Base-by-base conservation (phyloP, 2,113 vertebrate genomes). In the Pan paniscus region DNA sequence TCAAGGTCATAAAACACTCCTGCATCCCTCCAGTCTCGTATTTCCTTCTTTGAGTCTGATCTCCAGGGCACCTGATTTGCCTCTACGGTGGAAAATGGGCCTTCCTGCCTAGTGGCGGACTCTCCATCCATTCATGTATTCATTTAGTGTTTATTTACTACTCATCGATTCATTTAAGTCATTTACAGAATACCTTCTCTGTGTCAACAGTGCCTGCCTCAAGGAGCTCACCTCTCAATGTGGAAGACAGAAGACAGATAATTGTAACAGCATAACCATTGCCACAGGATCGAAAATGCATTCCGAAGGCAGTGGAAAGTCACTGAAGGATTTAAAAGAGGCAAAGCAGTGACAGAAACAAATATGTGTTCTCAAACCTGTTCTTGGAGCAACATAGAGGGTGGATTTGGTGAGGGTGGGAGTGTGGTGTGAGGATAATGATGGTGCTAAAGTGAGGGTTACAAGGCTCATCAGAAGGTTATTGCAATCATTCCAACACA, bases 401-500 rank as follows among this genome's bases (percentile, higher is more conserved):
- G 76, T 18, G 83, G 79, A 25, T 83, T 82, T 78, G 40, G 90
- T 30, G 68, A 70, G 43, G 55, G 67, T 46, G 67, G 40, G 55
- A 76, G 50, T 81, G 64, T 50, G 46, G 13, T 4, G 2, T 32
- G 32, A 64, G 43, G 48, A 23, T 52, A 67, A 64, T 35, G 59
- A 76, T 55, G 25, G 48, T 23, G 55, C 22, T 55, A 35, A 23
- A 40, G 30, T 35, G 32, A 70, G 83, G 81, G 81, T 57, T 40
- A 76, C 82, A 96, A 72, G 43, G 76, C 55, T 86, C 64, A 67
- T 87, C 82, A 57, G 70, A 35, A 72, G 40, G 38, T 87, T 78
- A 93, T 78, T 78, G 75, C n/a, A 81, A 14, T 25, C 52, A 93
- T 87, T 48, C 52, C 86, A 95, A 73, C 61, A 80, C 57, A 35